Evolutionary conservation across 2,113 vertebrate species (phyloP).

Genomic region (Engystomops pustulosus): DNA sequence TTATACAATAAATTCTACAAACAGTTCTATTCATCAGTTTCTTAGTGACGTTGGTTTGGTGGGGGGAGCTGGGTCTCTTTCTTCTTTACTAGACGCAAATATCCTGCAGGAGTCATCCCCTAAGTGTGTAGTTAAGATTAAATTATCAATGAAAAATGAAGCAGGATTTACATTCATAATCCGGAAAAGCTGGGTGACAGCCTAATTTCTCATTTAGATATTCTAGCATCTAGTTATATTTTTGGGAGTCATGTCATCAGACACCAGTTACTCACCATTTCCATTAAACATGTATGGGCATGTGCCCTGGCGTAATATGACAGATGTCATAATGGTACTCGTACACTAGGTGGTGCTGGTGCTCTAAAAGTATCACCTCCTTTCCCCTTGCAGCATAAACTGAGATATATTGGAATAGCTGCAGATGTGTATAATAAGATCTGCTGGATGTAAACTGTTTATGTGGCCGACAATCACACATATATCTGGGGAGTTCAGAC

Average conservation of each 20-base stretch:
- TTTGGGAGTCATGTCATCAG: neutral
- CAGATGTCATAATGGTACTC: neutral
- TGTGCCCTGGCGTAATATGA: neutral
- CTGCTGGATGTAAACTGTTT: neutral
- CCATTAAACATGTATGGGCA: neutral
- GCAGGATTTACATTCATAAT: too few species aligned
- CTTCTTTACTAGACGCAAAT: too few species aligned
- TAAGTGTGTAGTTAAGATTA: too few species aligned
- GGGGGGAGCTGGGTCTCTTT: too few species aligned
- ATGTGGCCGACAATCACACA: neutral
- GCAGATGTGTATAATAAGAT: neutral
- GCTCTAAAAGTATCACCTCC: neutral
- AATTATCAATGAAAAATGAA: too few species aligned
- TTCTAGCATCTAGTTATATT: neutral
- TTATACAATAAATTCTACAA: too few species aligned
- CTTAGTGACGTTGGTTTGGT: too few species aligned
- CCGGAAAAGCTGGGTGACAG: too few species aligned
- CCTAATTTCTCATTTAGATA: too few species aligned
- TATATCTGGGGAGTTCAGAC: neutral
- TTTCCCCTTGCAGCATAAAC: neutral
- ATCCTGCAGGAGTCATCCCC: too few species aligned
- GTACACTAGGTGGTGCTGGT: conserved; percentile 21
- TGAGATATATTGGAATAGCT: neutral
- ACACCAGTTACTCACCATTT: neutral
- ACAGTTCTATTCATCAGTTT: too few species aligned